Evolutionary conservation across 2,113 vertebrate genomes (phyloP).

Genomic region (Mormyrus iriodes): DNA sequence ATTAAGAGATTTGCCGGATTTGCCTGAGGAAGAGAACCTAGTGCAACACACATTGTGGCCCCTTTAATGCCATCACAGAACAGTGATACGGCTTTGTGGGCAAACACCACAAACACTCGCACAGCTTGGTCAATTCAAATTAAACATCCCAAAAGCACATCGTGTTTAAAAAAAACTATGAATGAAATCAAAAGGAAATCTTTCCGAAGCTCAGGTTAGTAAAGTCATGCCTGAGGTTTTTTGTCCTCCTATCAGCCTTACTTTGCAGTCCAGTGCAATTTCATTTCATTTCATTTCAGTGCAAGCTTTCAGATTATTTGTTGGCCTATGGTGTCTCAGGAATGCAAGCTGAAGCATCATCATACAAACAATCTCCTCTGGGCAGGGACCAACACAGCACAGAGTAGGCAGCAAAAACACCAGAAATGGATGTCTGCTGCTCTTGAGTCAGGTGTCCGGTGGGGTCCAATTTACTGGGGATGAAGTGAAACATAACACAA

Average conservation of each 20-base stretch:
- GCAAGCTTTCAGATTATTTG: background rate
- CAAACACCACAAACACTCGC: background rate
- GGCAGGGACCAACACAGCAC: background rate
- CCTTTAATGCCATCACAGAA: background rate
- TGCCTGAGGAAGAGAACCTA: background rate
- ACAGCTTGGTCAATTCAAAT: background rate
- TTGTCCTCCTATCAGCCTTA: background rate
- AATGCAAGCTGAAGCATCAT: background rate
- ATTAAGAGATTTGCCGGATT: slow-evolving; percentile 4
- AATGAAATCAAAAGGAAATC: background rate
- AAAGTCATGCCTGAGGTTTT: background rate
- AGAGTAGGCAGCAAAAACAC: background rate
- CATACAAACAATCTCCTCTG: background rate
- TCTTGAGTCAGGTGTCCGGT: background rate
- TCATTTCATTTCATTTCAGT: background rate
- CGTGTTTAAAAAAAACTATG: background rate
- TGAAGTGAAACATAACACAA: background rate
- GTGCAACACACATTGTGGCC: background rate
- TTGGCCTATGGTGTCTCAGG: background rate
- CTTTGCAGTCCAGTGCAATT: background rate
- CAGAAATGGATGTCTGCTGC: background rate
- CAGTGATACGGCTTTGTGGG: background rate
- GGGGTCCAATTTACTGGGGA: background rate
- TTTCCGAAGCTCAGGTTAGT: background rate
- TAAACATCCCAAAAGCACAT: background rate